Conservation (phyloP, 2,888 invertebrate species). For the Archips crataeganus region DNA sequence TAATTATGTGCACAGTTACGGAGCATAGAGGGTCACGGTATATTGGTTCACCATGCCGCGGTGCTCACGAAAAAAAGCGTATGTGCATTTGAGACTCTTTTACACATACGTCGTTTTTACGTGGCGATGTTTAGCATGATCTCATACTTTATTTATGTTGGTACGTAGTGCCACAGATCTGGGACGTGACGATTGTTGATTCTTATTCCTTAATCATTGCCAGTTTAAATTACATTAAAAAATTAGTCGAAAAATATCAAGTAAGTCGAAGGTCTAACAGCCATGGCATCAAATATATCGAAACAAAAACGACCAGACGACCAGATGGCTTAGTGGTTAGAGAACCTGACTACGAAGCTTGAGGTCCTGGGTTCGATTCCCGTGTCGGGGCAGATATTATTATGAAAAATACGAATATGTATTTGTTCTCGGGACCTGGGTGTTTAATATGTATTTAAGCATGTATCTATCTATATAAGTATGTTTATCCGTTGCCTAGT, state of each 20-base stretch:
- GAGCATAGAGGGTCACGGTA: slow-evolving; percentile 28
- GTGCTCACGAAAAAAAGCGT: neutral
- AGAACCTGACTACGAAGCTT: too few relatives aligned
- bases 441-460: too few relatives aligned
- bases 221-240: neutral
- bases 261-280: too few relatives aligned
- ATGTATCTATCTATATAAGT: too few relatives aligned
- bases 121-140: slow-evolving; percentile 48
- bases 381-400: too few relatives aligned
- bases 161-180: slow-evolving; percentile 39
- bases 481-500: too few relatives aligned
- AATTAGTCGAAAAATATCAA: neutral
- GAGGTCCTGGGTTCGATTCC: too few relatives aligned
- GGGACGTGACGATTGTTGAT: slow-evolving; percentile 45
- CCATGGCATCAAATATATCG: too few relatives aligned
- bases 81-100: neutral
- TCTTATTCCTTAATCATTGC: slow-evolving; percentile 42
- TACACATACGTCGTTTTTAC: slow-evolving; percentile 9
- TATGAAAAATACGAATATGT: too few relatives aligned
- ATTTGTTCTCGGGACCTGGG: too few relatives aligned
- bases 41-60: slow-evolving; percentile 31
- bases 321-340: too few relatives aligned
- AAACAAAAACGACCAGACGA: too few relatives aligned
- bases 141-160: slow-evolving; percentile 56
- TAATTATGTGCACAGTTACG: neutral